Evolutionary conservation across 2,888 invertebrate genomes (phyloP).

Genomic region (Tineola bisselliella): DNA sequence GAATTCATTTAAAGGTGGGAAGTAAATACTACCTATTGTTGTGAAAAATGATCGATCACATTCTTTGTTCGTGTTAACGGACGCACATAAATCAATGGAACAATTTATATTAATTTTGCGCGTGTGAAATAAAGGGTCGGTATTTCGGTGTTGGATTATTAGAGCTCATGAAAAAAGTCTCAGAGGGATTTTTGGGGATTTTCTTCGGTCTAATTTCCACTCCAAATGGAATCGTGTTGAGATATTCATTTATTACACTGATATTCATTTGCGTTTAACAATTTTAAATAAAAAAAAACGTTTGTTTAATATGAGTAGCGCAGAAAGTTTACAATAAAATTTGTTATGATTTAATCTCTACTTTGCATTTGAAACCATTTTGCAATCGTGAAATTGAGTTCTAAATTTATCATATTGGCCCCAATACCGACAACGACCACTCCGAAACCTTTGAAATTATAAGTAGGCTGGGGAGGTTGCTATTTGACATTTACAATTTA

Average conservation of each 20-base stretch:
- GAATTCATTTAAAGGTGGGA: neutral
- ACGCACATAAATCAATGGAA: neutral
- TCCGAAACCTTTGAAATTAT: neutral
- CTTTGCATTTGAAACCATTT: neutral
- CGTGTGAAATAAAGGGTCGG: too few relatives aligned
- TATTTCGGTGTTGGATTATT: too few relatives aligned
- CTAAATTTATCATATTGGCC: neutral
- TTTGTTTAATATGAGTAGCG: too few relatives aligned
- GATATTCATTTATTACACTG: too few relatives aligned
- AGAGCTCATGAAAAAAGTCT: too few relatives aligned
- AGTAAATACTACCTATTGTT: neutral
- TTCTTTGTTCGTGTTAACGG: neutral
- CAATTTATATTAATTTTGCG: too few relatives aligned
- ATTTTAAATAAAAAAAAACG: too few relatives aligned
- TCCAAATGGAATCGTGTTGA: too few relatives aligned
- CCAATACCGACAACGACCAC: neutral
- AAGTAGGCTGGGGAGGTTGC: neutral
- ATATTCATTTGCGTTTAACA: too few relatives aligned
- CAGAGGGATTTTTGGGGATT: too few relatives aligned
- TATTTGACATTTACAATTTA: neutral
- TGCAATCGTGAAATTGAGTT: neutral
- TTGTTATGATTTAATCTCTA: neutral
- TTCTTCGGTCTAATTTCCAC: too few relatives aligned
- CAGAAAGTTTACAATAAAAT: too few relatives aligned
- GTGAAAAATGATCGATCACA: neutral